Conservation (phyloP, 2,113 vertebrate species). For the Trogon melanurus region DNA sequence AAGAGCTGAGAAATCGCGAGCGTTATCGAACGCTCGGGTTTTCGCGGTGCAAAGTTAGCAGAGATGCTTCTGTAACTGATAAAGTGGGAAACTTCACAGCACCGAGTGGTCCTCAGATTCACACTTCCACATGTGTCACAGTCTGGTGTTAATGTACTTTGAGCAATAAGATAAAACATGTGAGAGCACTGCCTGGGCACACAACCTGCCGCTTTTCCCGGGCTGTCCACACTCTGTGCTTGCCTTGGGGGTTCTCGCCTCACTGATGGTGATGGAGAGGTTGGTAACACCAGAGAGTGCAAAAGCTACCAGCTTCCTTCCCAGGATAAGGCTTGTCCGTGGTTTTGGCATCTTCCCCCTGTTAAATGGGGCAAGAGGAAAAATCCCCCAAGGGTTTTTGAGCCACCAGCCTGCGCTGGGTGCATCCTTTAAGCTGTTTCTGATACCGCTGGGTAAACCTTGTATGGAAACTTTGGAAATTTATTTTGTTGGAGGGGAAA, state of each 20-base stretch:
- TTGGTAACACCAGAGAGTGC: rapidly evolving
- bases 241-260: rapidly evolving
- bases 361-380: not conserved
- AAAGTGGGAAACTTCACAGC: slow-evolving; percentile 52
- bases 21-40: not conserved
- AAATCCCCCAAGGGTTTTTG: not conserved
- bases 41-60: not conserved
- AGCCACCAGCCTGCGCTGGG: not conserved
- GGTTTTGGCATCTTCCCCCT: not conserved
- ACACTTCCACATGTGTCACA: not conserved
- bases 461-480: not conserved
- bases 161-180: not conserved
- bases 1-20: not conserved
- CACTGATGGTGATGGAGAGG: rapidly evolving
- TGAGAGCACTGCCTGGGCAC: not conserved
- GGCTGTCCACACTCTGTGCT: not conserved
- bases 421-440: rapidly evolving
- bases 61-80: not conserved
- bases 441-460: not conserved
- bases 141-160: not conserved
- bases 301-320: not conserved
- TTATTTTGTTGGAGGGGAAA: not conserved
- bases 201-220: not conserved
- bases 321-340: rapidly evolving
- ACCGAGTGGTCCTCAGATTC: not conserved